Evolutionary conservation across 92 coral and sea anemone genomes (phyloP).

Genomic region (Umimayanthus kanabou): DNA sequence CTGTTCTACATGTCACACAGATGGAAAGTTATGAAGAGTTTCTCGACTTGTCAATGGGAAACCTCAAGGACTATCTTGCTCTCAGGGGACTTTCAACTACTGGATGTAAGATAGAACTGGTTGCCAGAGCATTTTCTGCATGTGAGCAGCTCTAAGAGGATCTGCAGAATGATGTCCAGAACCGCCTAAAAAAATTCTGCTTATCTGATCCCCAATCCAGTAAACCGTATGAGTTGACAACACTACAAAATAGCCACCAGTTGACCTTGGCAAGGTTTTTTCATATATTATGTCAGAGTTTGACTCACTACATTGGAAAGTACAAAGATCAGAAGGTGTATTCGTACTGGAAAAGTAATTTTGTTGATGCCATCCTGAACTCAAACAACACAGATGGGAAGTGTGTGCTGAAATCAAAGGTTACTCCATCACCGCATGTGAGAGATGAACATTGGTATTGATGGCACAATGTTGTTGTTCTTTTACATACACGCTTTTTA

Average conservation of each 20-base stretch:
- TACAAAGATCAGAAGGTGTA: conserved; percentile 56
- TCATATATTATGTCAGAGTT: conserved; percentile 40
- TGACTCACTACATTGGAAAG: conserved; percentile 49
- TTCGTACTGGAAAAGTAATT: conserved; percentile 53
- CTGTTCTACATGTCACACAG: neutral
- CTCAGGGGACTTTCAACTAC: conserved; percentile 42
- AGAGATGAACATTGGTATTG: conserved; percentile 34
- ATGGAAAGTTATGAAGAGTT: conserved; percentile 47
- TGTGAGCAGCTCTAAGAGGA: conserved; percentile 26
- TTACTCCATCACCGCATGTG: conserved; percentile 40
- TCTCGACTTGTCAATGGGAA: conserved; percentile 38
- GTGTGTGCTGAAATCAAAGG: conserved; percentile 26
- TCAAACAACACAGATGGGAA: conserved; percentile 25
- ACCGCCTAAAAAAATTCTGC: neutral
- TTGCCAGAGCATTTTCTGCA: conserved; percentile 38
- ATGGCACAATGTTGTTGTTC: conserved; percentile 44
- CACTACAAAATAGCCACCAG: conserved; percentile 43
- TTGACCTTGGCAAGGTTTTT: conserved; percentile 51
- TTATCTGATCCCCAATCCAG: conserved; percentile 27
- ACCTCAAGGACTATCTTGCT: conserved; percentile 44
- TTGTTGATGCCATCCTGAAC: conserved; percentile 51
- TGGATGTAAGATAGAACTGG: conserved; percentile 44
- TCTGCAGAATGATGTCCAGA: no score
- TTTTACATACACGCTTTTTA: no score
- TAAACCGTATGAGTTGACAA: conserved; percentile 8